Conservation (phyloP, 1,140 invertebrate species). For the Heliconius hewitsoni region DNA sequence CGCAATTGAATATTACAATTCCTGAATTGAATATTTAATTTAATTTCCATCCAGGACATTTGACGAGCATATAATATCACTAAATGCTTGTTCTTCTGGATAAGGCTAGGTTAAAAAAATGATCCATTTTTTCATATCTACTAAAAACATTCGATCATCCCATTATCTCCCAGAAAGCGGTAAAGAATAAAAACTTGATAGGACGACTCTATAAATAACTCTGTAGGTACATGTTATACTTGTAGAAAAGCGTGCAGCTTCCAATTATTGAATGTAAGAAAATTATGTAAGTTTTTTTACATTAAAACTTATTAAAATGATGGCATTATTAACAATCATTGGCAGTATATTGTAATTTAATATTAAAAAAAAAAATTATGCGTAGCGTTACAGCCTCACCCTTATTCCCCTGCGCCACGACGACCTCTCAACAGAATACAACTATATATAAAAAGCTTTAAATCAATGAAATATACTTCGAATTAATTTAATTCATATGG, state of each 20-base stretch:
- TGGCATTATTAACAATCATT: too few relatives aligned
- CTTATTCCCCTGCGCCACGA: too few relatives aligned
- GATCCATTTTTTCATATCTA: neutral
- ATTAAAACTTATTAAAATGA: too few relatives aligned
- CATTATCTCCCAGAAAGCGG: slow-evolving; percentile 13
- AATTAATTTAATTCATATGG: neutral
- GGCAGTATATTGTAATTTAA: too few relatives aligned
- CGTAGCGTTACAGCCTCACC: too few relatives aligned
- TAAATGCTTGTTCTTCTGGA: too few relatives aligned
- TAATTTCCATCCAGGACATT: too few relatives aligned
- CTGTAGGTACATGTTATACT: neutral
- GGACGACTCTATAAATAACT: neutral
- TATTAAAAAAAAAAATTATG: too few relatives aligned
- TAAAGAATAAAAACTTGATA: slow-evolving; percentile 26
- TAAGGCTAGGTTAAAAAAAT: neutral
- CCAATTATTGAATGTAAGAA: neutral
- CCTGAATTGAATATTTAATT: too few relatives aligned
- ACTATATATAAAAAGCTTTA: neutral
- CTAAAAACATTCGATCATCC: neutral
- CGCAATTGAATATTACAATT: too few relatives aligned
- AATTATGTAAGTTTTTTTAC: too few relatives aligned
- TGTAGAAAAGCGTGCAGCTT: neutral
- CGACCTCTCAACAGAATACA: neutral
- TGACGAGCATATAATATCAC: too few relatives aligned
- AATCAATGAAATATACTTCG: neutral